Evolutionary conservation across 1,140 invertebrate genomes (phyloP), one percentile per base, ranked within the genome.

Genomic region (Trinorchestia longiramus): DNA sequence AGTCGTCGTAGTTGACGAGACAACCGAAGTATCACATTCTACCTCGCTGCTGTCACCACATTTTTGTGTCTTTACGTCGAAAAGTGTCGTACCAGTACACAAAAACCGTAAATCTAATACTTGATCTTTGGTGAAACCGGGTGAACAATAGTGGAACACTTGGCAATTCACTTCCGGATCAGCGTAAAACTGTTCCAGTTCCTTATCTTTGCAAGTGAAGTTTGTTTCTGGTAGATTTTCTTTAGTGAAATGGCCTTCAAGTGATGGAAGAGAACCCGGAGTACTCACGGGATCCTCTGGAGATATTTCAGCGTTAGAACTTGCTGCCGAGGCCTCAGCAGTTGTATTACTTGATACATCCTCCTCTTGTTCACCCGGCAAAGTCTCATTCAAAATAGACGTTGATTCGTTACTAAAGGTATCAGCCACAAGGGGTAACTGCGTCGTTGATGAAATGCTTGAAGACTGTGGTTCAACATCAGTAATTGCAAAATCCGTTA

Each of bases 141-240:
- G 97, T 4, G 98, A 98, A 96, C 98, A 98, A 95, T 98, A 98
- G 96, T 98, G 98, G 95, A 98, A 98, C 47, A 98, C 96, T 95
- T 98, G 97, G 96, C 98, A 98, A 96, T 98, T 98, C 96, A 97
- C 97, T 44, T 97, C 97, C 0, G 96, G 95, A 97, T 98, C 98
- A 0, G 97, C 97, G 95, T 98, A 98, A 97, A 98, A 98, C 95
- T 97, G 97, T 96, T 98, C 97, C 96, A 98, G 97, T 95, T 98
- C 97, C 96, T 97, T 98, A 77, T 97, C 97, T 47, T 98, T 97
- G 96, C 98, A 98, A 96, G 97, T 98, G 97, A 98, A 98, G 41
- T 97, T 96, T 23, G 95, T 97, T 95, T 96, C 96, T 15, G 96
- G 96, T 95, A 96, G 43, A 53, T 95, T 96, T 43, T 96, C 95